Evolutionary conservation across 2,888 invertebrate genomes (phyloP), one percentile per base, ranked within the genome.

Genomic region (Drosophila prolongata): DNA sequence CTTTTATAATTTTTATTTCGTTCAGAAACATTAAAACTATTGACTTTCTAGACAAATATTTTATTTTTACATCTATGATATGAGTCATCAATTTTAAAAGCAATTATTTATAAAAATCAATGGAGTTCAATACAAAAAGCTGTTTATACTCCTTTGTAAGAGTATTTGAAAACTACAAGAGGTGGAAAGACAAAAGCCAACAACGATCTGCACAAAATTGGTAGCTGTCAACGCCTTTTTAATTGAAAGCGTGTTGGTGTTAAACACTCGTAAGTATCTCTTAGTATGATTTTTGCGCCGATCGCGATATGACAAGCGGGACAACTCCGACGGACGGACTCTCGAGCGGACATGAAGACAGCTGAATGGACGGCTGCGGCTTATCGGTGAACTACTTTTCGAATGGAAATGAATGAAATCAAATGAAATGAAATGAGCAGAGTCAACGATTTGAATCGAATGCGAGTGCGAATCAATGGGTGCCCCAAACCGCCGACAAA

Each of bases 371-470:
- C 53, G 53, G 74, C 55, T 35, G 52, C 19, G 19, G 57, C 73
- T 83, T 84, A 80, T 80, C 81, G 69, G 67, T 87, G 81, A 87
- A 79, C 82, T 81, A 87, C 82, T 79, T 82, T 87, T 82, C 72
- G 34, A 84, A 79, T 85, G 87, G 68, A 82, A 85, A 87, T 81
- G 86, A 86, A 86, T 85, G 71, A 81, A 81, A 79, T 44, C 40
- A 52, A 64, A 58, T 40, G 4, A 53, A n/a, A n/a, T n/a, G n/a
- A n/a, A 19, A 55, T 62, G 59, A 49, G 35, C 52, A 44, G 58
- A 76, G 56, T 70, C 65, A 66, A 66, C 54, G 65, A 66, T 40
- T 65, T 67, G 64, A 43, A 49, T 42, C 57, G 34, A 50, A 67
- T 57, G 62, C 64, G 55, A 81, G 37, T 65, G 37, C 70, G 59